phyloP scores from a whole-genome alignment of 2,888 invertebrate genomes.

The Caenorhabditis angaria region DNA sequence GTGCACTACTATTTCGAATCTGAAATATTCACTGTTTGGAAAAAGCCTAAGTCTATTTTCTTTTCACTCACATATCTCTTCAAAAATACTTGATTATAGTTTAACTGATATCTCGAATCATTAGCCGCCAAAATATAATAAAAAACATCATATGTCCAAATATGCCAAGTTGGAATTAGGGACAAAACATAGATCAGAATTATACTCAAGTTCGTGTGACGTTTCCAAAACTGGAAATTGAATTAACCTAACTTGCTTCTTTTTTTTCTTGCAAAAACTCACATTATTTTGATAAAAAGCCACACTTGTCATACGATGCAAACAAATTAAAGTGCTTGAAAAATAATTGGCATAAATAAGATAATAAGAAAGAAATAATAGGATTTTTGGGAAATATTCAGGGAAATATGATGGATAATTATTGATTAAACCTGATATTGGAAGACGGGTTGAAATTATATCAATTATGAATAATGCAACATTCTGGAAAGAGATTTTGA shows the following conservation, averaged over 20 bases:
- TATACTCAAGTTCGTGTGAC: not conserved
- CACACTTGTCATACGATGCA: conserved; percentile 34
- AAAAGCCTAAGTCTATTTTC: too few relatives aligned
- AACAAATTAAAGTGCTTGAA: conserved; percentile 28
- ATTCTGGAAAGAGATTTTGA: too few relatives aligned
- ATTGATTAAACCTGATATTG: conserved; percentile 26
- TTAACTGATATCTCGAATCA: conserved; percentile 26
- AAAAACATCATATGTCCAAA: conserved; percentile 20
- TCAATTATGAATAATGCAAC: conserved; percentile 27
- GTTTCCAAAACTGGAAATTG: conserved; percentile 31
- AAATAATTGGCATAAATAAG: conserved; percentile 31
- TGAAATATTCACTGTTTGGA: too few relatives aligned
- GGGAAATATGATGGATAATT: conserved; percentile 18
- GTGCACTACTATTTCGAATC: too few relatives aligned
- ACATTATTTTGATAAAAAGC: conserved; percentile 14
- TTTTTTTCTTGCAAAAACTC: not conserved
- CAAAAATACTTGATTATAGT: too few relatives aligned
- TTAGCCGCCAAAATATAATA: conserved; percentile 13
- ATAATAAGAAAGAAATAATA: conserved; percentile 32
- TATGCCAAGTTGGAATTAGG: conserved; percentile 28
- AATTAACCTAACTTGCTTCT: not conserved
- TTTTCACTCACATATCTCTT: too few relatives aligned
- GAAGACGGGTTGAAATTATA: conserved; percentile 23
- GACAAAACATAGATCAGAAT: conserved; percentile 18
- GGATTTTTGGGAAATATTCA: conserved; percentile 6